Conservation (phyloP, 2,113 vertebrate genomes). For the Hippocampus mohnikei region DNA sequence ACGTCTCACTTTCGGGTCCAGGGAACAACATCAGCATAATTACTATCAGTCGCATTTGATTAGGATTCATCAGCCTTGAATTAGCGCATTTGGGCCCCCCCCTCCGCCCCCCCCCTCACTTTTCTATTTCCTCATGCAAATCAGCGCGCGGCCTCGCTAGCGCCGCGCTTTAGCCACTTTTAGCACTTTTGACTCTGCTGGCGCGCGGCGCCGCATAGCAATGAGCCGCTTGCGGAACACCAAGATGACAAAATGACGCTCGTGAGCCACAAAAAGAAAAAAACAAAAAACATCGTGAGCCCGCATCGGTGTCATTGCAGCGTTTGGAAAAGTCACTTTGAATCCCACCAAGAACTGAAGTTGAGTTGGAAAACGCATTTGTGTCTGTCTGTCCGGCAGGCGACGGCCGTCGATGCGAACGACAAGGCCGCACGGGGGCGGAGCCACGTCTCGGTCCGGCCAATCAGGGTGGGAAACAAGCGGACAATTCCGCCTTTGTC, state of each 20-base stretch:
- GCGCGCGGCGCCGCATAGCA: background rate
- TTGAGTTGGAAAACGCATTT: background rate
- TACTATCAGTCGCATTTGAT: conserved; percentile 58
- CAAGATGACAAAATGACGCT: too few species aligned
- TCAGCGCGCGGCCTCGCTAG: conserved; percentile 7
- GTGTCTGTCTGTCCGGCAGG: conserved; percentile 2
- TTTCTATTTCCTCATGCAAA: conserved; percentile 57
- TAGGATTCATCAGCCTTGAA: conserved; percentile 60
- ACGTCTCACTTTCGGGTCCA: conserved; percentile 56
- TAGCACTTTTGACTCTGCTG: background rate
- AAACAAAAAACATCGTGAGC: too few species aligned
- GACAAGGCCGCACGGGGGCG: conserved; percentile 15
- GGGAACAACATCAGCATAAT: conserved; percentile 65
- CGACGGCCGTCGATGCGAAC: conserved; percentile 12
- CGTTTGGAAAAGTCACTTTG: background rate
- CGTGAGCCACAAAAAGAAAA: too few species aligned
- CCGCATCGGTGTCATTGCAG: too few species aligned
- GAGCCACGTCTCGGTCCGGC: conserved; percentile 19
- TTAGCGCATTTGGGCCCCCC: conserved; percentile 43
- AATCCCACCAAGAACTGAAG: background rate
- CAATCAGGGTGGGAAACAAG: conserved; percentile 27
- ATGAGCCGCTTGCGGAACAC: background rate
- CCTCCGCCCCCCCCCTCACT: background rate
- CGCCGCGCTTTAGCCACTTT: background rate
- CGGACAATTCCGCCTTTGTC: too few species aligned